These are phyloP conservation scores for Madoqua kirkii DNA, from an alignment of 2,113 vertebrate genomes.

Conservation along the genomic window DNA sequence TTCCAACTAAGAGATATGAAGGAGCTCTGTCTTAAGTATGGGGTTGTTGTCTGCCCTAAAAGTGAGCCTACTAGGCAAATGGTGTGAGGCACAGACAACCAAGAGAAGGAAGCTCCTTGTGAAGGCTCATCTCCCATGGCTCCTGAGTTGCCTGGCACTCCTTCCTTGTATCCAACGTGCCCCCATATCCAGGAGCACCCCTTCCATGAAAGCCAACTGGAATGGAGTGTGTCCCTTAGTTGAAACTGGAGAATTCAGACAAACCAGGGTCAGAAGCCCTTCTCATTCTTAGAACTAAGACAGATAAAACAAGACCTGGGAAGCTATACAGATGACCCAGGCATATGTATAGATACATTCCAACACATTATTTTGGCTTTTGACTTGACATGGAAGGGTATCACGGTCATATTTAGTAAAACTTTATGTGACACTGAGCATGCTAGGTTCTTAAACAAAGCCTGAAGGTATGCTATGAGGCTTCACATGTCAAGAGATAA, in stretches of 20 bases:
- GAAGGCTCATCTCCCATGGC: too few relatives aligned
- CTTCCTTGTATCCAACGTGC: too few relatives aligned
- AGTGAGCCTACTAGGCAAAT: neutral
- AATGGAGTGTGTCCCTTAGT: too few relatives aligned
- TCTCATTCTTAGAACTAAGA: neutral
- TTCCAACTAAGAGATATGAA: neutral
- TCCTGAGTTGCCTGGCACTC: too few relatives aligned
- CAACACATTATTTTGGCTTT: neutral
- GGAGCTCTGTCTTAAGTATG: neutral
- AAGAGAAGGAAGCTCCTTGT: too few relatives aligned
- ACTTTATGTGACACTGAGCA: neutral
- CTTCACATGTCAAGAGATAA: neutral
- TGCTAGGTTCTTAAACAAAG: neutral
- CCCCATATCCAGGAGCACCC: too few relatives aligned
- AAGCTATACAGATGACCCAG: neutral
- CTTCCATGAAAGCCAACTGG: too few relatives aligned
- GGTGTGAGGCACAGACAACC: too few relatives aligned
- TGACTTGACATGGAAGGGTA: neutral
- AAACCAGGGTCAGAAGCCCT: too few relatives aligned
- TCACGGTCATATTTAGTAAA: neutral
- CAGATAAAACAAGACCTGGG: neutral
- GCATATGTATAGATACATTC: neutral
- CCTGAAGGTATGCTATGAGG: neutral
- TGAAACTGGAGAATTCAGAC: too few relatives aligned
- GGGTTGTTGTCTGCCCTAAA: neutral